Conservation (phyloP, 2,113 vertebrate species). For the Grantiella picta region DNA sequence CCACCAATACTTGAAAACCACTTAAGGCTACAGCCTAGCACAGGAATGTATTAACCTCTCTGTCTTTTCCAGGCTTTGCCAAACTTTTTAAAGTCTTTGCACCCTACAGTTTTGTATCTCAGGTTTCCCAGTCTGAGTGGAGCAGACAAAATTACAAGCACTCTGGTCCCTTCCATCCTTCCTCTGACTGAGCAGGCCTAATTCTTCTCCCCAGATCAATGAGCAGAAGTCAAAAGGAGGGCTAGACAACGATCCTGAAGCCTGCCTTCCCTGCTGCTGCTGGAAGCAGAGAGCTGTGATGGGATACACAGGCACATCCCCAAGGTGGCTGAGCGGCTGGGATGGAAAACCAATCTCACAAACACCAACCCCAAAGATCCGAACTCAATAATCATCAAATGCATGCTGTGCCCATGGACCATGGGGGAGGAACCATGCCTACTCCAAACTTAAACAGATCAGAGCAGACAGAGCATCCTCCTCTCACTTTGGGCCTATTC, state of each 20-base stretch:
- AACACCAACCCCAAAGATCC: background rate
- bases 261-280: background rate
- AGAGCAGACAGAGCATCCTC: background rate
- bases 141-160: background rate
- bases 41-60: background rate
- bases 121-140: background rate
- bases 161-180: background rate
- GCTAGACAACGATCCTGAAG: accelerated
- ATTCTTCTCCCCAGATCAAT: background rate
- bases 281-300: background rate
- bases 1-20: background rate
- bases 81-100: background rate
- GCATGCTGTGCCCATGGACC: background rate
- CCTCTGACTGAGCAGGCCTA: background rate
- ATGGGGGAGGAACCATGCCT: background rate
- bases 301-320: background rate
- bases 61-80: background rate
- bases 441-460: background rate
- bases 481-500: background rate
- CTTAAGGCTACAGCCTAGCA: background rate
- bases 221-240: background rate
- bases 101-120: background rate
- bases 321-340: background rate
- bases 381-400: background rate
- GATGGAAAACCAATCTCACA: background rate